Evolutionary conservation across 2,113 vertebrate genomes (phyloP).

Genomic region (Oceanites oceanicus): DNA sequence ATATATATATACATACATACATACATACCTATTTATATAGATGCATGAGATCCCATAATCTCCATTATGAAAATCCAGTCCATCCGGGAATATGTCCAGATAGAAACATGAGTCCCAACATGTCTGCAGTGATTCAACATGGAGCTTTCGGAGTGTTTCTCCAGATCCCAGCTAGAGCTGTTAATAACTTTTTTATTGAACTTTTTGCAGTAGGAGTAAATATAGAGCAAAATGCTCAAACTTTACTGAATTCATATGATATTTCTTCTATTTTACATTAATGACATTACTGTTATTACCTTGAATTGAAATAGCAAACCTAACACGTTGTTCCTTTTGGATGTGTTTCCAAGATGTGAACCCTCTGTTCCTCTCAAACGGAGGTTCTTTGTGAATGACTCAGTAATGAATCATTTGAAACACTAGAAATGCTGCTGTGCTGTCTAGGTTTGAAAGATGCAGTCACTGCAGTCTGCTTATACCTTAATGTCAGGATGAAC

Average conservation of each 20-base stretch:
- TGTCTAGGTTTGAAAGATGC: not conserved
- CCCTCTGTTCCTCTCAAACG: not conserved
- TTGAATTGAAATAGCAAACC: not conserved
- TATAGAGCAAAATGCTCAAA: not conserved
- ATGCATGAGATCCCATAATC: no score
- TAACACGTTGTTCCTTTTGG: not conserved
- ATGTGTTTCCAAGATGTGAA: not conserved
- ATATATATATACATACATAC: no score
- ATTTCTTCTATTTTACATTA: not conserved
- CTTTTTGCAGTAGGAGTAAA: not conserved
- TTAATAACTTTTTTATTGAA: not conserved
- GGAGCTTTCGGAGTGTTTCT: no score
- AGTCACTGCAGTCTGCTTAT: not conserved
- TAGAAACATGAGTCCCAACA: no score
- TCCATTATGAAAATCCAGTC: no score
- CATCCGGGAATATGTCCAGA: no score
- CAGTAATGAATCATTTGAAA: not conserved
- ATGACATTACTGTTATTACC: not conserved
- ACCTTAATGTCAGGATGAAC: not conserved
- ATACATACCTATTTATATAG: no score
- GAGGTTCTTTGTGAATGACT: not conserved
- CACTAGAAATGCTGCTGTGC: not conserved
- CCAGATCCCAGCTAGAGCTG: no score
- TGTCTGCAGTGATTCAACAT: no score
- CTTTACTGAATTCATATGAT: not conserved